Percentiles rank a stretch among this genome's conserved stretches.
Evolutionary conservation across 2,888 invertebrate genomes (phyloP).

Genomic region (Rhagophthalmus giganteus): DNA sequence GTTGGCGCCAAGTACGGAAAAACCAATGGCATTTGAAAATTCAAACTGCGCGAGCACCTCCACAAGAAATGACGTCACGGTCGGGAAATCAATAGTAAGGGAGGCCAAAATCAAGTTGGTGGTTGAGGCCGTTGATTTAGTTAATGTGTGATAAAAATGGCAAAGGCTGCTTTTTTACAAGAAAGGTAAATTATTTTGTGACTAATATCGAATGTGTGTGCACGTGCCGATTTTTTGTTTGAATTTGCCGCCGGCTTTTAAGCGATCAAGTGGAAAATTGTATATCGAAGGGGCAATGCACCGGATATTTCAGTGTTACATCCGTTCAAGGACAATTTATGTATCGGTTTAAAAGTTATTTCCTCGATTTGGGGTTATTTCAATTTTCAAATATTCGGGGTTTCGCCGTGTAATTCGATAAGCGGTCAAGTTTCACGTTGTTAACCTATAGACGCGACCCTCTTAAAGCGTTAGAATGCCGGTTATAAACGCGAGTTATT

Average conservation of each 20-base stretch:
- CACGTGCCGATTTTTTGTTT: slow-evolving; percentile 20
- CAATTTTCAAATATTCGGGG: not conserved
- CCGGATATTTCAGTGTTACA: slow-evolving; percentile 30
- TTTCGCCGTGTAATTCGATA: not conserved
- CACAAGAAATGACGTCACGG: slow-evolving; percentile 43
- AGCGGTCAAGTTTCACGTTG: not conserved
- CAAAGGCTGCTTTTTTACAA: slow-evolving; percentile 71
- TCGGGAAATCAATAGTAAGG: slow-evolving; percentile 47
- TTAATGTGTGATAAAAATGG: slow-evolving; percentile 73
- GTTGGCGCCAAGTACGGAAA: slow-evolving; percentile 47
- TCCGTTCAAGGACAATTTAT: slow-evolving; percentile 32
- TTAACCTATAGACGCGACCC: too few relatives aligned
- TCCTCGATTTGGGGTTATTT: not conserved
- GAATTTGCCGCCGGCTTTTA: slow-evolving; percentile 34
- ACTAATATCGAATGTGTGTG: slow-evolving; percentile 22
- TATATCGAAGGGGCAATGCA: slow-evolving; percentile 30
- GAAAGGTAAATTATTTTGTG: slow-evolving; percentile 58
- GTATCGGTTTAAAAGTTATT: slow-evolving; percentile 23
- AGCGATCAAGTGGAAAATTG: slow-evolving; percentile 24
- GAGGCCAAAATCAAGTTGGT: slow-evolving; percentile 48
- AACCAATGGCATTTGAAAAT: slow-evolving; percentile 41
- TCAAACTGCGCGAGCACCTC: slow-evolving; percentile 37
- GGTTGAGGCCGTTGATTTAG: slow-evolving; percentile 43
- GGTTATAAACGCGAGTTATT: not conserved
- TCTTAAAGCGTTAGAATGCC: not conserved